phyloP scores from a whole-genome alignment of 2,113 vertebrate species.

The Tympanuchus pallidicinctus region DNA sequence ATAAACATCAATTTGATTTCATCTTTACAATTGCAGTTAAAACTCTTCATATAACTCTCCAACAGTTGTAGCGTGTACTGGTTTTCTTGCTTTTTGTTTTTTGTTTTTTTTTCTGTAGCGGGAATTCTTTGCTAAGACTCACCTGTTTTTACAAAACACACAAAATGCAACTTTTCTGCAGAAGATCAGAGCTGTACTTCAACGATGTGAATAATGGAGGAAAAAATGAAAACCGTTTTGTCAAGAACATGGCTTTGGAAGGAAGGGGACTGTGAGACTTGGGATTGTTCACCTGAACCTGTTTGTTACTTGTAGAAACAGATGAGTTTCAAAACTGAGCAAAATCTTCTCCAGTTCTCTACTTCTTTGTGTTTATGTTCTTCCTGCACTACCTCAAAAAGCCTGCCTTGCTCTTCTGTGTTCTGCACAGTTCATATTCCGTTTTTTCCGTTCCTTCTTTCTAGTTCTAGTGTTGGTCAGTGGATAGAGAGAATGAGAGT shows the following conservation, averaged over 20 bases:
- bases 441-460: background rate
- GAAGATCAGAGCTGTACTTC: background rate
- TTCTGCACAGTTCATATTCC: background rate
- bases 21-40: background rate
- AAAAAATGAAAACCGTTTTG: rapidly evolving
- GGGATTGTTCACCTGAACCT: background rate
- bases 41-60: background rate
- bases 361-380: background rate
- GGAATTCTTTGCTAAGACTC: background rate
- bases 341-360: background rate
- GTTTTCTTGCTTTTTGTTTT: background rate
- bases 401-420: background rate
- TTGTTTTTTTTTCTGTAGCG: background rate
- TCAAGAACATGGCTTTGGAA: background rate
- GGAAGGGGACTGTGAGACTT: background rate
- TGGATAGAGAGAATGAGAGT: background rate
- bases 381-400: background rate
- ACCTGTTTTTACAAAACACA: background rate
- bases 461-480: background rate
- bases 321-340: background rate
- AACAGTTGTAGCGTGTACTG: background rate
- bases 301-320: background rate
- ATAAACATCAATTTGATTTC: background rate
- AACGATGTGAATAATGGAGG: background rate
- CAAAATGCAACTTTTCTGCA: background rate